These are phyloP conservation scores for Melanocharis versteri DNA, from an alignment of 2,113 vertebrate species.

Conservation along the genomic window DNA sequence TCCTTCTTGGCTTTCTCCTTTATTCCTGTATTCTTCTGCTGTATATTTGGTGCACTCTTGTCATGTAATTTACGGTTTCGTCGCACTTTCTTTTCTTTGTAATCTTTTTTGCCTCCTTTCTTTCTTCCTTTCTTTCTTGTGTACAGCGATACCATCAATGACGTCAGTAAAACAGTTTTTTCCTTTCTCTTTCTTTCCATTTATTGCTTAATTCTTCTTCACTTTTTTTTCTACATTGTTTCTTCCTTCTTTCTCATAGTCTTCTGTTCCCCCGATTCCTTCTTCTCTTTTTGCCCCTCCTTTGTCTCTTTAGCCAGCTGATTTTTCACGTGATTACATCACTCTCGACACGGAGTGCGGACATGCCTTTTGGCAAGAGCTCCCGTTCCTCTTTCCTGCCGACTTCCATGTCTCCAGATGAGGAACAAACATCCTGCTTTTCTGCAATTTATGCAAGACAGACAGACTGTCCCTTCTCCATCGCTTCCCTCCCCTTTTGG, in stretches of 20 bases:
- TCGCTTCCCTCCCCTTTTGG: not conserved
- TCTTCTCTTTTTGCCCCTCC: not conserved
- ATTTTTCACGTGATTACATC: not conserved
- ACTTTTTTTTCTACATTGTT: not conserved
- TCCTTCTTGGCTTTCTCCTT: not conserved
- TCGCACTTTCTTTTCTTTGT: not conserved
- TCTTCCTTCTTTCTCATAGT: not conserved
- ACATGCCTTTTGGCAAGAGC: not conserved
- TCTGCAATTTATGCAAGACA: not conserved
- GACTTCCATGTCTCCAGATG: not conserved
- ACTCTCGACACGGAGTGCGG: fast-evolving
- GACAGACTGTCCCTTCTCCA: not conserved
- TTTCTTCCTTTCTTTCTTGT: not conserved
- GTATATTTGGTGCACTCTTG: not conserved
- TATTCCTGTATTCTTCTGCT: not conserved
- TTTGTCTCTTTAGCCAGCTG: not conserved
- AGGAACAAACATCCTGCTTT: not conserved
- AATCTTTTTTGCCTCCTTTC: not conserved
- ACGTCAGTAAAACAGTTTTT: not conserved
- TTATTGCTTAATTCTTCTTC: not conserved
- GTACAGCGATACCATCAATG: no score
- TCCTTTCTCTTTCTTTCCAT: not conserved
- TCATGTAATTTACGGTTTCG: not conserved
- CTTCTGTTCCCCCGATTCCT: fast-evolving
- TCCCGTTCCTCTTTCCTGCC: not conserved